These are phyloP conservation scores for Dolichopus griseipennis DNA, from an alignment of 2,888 invertebrate species.

Conservation along the genomic window DNA sequence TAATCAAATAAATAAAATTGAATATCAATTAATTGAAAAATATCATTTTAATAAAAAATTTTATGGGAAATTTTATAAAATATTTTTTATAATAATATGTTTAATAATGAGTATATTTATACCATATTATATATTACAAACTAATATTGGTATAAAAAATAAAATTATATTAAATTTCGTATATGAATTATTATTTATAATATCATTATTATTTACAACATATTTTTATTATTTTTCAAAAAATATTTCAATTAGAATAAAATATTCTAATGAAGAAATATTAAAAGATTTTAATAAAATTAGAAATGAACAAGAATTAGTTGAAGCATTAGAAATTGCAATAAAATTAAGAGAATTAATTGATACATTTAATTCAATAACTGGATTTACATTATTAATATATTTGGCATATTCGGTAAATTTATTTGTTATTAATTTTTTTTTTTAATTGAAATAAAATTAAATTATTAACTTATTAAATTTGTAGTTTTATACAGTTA, in stretches of 20 bases:
- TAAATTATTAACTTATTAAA: no score
- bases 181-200: neutral
- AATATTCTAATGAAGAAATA: neutral
- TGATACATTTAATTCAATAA: neutral
- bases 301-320: neutral
- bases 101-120: slow-evolving; percentile 25
- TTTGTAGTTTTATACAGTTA: neutral
- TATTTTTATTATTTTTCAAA: slow-evolving; percentile 1
- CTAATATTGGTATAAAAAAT: neutral
- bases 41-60: slow-evolving; percentile 25
- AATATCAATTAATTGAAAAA: slow-evolving; percentile 31
- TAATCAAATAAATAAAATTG: slow-evolving; percentile 34
- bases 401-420: neutral
- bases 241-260: neutral
- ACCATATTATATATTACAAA: neutral
- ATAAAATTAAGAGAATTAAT: neutral
- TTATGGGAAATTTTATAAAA: slow-evolving; percentile 27
- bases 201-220: neutral
- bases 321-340: neutral
- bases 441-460: no score
- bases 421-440: no score
- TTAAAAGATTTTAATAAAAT: neutral
- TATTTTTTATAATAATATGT: slow-evolving; percentile 28
- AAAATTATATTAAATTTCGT: neutral
- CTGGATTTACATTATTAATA: neutral